These are phyloP conservation scores for Hypomecis atomaria DNA, from an alignment of 2,888 invertebrate species.

Conservation along the genomic window DNA sequence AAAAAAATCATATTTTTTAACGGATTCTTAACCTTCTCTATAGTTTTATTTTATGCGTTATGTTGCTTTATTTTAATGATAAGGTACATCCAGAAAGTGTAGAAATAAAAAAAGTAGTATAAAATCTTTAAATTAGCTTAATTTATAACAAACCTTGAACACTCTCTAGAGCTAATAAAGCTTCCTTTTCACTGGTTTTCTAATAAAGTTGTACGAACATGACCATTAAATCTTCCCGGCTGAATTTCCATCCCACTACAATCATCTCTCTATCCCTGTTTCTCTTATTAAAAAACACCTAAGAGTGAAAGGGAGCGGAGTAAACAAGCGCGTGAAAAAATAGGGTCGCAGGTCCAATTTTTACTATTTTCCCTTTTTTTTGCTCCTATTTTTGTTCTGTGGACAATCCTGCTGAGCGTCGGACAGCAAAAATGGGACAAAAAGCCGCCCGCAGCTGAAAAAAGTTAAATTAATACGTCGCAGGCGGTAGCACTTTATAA, in stretches of 20 bases:
- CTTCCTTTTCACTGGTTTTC: not conserved
- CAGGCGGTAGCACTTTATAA: slow-evolving; percentile 51
- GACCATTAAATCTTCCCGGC: slow-evolving; percentile 6
- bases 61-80: too few relatives aligned
- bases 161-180: not conserved
- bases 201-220: slow-evolving; percentile 19
- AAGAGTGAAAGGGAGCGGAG: too few relatives aligned
- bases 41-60: too few relatives aligned
- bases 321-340: too few relatives aligned
- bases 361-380: not conserved
- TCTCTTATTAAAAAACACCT: too few relatives aligned
- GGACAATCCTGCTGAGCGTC: slow-evolving; percentile 29
- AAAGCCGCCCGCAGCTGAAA: slow-evolving; percentile 42
- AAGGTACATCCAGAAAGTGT: too few relatives aligned
- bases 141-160: not conserved
- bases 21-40: too few relatives aligned
- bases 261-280: too few relatives aligned
- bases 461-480: slow-evolving; percentile 67
- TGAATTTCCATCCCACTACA: not conserved
- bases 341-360: not conserved
- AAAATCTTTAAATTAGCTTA: too few relatives aligned
- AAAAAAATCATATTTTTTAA: too few relatives aligned
- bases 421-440: slow-evolving; percentile 28
- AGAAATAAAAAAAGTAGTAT: too few relatives aligned
- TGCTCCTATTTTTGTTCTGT: slow-evolving; percentile 16